Percentiles rank a stretch among this genome's conserved stretches.
phyloP scores from a whole-genome alignment of 2,113 vertebrate genomes.

The Anolis carolinensis region DNA sequence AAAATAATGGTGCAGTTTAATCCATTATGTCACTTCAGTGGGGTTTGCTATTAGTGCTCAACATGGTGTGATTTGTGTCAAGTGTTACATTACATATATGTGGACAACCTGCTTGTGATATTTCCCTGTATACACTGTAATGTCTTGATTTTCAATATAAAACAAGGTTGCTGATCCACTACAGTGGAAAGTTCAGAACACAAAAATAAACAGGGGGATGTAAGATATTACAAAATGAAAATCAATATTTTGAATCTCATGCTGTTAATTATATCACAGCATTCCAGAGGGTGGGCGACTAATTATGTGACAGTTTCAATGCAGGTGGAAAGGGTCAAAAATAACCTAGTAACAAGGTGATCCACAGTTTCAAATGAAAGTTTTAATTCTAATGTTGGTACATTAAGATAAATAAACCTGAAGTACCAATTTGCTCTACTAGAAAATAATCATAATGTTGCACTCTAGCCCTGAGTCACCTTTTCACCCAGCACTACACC shows the following conservation, averaged over 20 bases:
- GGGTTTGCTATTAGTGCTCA: not conserved
- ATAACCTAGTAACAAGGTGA: constrained; percentile 73
- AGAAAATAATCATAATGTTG: constrained; percentile 31
- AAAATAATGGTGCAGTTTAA: too few species aligned
- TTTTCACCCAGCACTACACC: too few species aligned
- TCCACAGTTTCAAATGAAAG: constrained; percentile 73
- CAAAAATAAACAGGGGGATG: constrained; percentile 33
- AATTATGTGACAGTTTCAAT: constrained; percentile 73
- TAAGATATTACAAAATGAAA: constrained; percentile 49
- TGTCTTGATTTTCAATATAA: constrained; percentile 6
- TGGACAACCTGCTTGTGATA: constrained; percentile 38
- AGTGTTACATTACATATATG: constrained; percentile 44
- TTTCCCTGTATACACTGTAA: constrained; percentile 11
- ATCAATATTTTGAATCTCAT: constrained; percentile 50
- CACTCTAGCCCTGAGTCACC: too few species aligned
- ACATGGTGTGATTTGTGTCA: not conserved
- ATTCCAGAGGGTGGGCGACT: constrained; percentile 66
- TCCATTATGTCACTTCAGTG: not conserved
- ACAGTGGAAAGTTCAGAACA: constrained; percentile 67
- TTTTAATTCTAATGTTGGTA: constrained; percentile 73
- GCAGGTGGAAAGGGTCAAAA: constrained; percentile 74
- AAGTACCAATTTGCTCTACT: constrained; percentile 50
- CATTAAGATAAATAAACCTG: constrained; percentile 61
- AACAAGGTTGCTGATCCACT: constrained; percentile 67
- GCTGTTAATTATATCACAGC: constrained; percentile 62